phyloP scores from a whole-genome alignment of 2,113 vertebrate species.

The Cololabis saira region DNA sequence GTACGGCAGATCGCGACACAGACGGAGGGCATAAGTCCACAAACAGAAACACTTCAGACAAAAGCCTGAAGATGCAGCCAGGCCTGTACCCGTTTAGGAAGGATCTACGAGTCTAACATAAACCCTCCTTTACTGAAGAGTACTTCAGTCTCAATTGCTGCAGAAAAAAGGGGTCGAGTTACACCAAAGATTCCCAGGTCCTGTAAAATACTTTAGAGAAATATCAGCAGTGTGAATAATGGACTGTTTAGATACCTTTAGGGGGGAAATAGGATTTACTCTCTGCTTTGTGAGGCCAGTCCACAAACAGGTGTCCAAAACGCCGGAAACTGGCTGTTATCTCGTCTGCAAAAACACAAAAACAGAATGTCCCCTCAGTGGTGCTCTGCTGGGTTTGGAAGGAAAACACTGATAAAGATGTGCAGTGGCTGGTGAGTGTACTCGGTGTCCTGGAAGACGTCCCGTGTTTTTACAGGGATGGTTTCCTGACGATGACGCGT shows the following conservation, averaged over 20 bases:
- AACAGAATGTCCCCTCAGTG: background rate
- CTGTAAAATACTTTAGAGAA: too few species aligned
- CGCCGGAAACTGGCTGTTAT: constrained; percentile 79
- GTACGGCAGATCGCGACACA: constrained; percentile 18
- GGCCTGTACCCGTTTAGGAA: too few species aligned
- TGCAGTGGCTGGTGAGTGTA: background rate
- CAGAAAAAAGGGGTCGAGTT: too few species aligned
- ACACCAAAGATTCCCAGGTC: too few species aligned
- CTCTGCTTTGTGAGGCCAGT: constrained; percentile 80
- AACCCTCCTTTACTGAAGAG: too few species aligned
- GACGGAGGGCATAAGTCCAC: background rate
- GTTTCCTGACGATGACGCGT: background rate
- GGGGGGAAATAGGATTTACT: constrained; percentile 79
- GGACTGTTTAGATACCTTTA: constrained; percentile 59
- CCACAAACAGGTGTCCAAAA: constrained; percentile 79
- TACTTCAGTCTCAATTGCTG: too few species aligned
- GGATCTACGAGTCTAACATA: too few species aligned
- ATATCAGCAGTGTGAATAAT: too few species aligned
- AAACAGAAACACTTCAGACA: constrained; percentile 8
- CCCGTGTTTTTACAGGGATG: background rate
- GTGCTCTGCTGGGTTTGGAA: background rate
- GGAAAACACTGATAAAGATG: background rate
- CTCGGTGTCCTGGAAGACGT: background rate
- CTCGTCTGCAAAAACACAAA: constrained; percentile 67
- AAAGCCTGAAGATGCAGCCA: constrained; percentile 2